These are phyloP conservation scores for Athetis lepigone DNA, from an alignment of 2,888 invertebrate species.

Conservation along the genomic window DNA sequence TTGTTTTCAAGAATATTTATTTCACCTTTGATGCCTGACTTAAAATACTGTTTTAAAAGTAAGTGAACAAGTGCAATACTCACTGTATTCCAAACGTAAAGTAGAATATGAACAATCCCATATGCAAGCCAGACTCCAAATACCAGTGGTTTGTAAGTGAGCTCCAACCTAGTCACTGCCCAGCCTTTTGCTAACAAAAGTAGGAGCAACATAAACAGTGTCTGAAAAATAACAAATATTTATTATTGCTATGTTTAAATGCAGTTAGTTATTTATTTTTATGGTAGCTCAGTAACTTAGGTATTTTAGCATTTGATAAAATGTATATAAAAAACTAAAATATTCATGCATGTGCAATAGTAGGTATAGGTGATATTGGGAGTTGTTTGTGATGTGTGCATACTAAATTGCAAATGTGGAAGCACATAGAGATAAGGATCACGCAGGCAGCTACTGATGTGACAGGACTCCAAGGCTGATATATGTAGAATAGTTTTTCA, in stretches of 20 bases:
- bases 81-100: slow-evolving; percentile 99
- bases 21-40: background rate
- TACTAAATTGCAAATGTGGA: background rate
- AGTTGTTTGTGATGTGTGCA: background rate
- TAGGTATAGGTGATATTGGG: slow-evolving; percentile 3
- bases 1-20: too few relatives aligned
- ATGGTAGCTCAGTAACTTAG: slow-evolving; percentile 24
- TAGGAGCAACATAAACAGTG: slow-evolving; percentile 97
- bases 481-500: background rate
- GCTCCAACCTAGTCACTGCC: slow-evolving; percentile 97
- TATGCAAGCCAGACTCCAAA: slow-evolving; percentile 98
- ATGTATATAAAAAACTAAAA: slow-evolving; percentile 4
- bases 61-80: slow-evolving; percentile 73
- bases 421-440: background rate
- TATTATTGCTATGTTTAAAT: background rate
- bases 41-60: slow-evolving; percentile 2
- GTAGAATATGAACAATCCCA: slow-evolving; percentile 96
- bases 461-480: background rate
- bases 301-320: slow-evolving; percentile 18
- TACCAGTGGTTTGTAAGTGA: slow-evolving; percentile 96
- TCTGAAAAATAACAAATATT: slow-evolving; percentile 88
- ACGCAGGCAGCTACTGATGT: background rate
- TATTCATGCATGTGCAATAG: background rate
- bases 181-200: slow-evolving; percentile 98
- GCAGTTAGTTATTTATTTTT: slow-evolving; percentile 8